Evolutionary conservation across 2,888 invertebrate genomes (phyloP), one percentile per base, ranked within the genome.

Genomic region (Idaea biselata): DNA sequence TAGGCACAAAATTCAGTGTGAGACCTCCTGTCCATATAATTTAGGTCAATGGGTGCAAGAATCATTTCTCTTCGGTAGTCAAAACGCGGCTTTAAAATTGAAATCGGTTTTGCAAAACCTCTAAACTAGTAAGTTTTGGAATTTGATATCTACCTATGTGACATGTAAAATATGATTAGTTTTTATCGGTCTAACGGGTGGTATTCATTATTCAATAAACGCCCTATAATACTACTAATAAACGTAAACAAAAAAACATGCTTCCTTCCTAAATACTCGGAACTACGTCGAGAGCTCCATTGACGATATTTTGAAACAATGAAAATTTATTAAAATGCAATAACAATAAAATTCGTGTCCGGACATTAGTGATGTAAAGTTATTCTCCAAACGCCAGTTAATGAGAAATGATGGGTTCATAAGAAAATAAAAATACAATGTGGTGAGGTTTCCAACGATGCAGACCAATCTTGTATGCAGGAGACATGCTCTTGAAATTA

Each of bases 371-470:
- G 80, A 92, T 91, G 91, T 83, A 88, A 92, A 92, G 79, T 89
- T 92, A 92, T 92, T 92, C 92, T 91, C 82, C 85, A 88, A 91
- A 91, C 91, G 90, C 87, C 87, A 88, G 84, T 92, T 92, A 92
- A 92, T 92, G 91, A 92, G 92, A 92, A 92, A 85, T 91, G 91
- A 92, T 92, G 92, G 88, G 91, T 91, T 92, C 89, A 79, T 89
- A 88, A 88, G 91, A 91, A 91, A 91, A 89, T 89, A 86, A 86
- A 86, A 89, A 89, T 81, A 88, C 87, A 87, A 87, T 88, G 86
- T 79, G 82, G 79, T 81, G 79, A 81, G 82, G 80, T 80, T 84
- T 83, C 80, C 79, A 79, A 80, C 80, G 78, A 82, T 77, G 74
- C 73, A 69, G 72, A 71, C 73, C 74, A 84, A 88, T 89, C 84